Percentiles rank a stretch among this genome's conserved stretches.
Evolutionary conservation across 2,113 vertebrate genomes (phyloP).

Genomic region (Echinops telfairi): DNA sequence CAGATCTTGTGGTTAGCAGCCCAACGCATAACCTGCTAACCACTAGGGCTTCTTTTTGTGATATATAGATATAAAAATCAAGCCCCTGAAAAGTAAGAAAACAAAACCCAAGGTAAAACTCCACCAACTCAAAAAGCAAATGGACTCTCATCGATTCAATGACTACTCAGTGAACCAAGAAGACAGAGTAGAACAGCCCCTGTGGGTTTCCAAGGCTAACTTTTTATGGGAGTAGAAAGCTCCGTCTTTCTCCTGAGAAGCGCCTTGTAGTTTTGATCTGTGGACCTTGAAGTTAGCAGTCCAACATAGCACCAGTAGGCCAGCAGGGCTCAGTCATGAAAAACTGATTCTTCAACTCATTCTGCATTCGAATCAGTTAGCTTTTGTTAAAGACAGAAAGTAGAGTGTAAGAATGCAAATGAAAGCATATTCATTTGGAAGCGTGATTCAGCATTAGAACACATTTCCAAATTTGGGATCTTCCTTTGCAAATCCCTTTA

Average conservation of each 20-base stretch:
- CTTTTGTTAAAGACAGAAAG: constrained; percentile 48
- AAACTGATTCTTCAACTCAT: background rate
- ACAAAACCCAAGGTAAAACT: constrained; percentile 2
- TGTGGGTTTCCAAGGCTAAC: no score
- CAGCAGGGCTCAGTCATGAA: background rate
- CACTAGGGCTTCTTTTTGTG: background rate
- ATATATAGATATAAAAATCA: constrained; percentile 35
- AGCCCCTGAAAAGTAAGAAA: background rate
- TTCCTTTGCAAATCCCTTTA: constrained; percentile 26
- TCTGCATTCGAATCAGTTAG: constrained; percentile 46
- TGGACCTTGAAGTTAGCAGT: no score
- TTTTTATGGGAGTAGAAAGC: no score
- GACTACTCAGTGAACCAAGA: no score
- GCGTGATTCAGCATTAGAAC: constrained; percentile 6
- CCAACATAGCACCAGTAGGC: no score
- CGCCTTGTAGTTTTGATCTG: no score
- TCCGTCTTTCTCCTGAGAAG: no score
- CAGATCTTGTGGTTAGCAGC: no score
- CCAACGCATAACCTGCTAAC: no score
- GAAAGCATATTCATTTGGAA: constrained; percentile 6
- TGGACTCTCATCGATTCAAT: no score
- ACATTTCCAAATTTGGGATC: constrained; percentile 39
- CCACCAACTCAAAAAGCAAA: no score
- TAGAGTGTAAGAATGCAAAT: background rate
- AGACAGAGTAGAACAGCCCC: no score